Evolutionary conservation across 2,797 vertebrate genomes (phyloP), one percentile per base, ranked within the genome.

Genomic region (Astyanax mexicanus): DNA sequence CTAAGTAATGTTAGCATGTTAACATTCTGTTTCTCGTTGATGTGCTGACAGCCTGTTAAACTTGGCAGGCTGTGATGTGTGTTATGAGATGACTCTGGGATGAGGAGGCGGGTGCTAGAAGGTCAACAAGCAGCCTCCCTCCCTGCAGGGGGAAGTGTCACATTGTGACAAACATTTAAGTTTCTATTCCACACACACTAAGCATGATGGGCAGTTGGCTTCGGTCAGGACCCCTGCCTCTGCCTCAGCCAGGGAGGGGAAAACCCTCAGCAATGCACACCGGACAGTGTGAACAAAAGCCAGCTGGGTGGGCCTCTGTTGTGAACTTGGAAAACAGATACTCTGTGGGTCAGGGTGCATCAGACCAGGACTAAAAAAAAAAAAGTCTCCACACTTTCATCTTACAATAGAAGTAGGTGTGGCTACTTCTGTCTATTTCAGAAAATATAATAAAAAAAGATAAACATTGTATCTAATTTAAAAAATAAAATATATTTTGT

Each of bases 111-210:
- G 54, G 52, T 17, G 60, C 25, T 54, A 72, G 60, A 75, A 75
- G 76, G 77, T 79, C 71, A 80, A 57, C 29, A 42, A 70, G 70
- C 57, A 52, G 35, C 60, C 73, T 65, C 70, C 37, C 29, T 42
- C 40, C 42, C 37, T 64, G 42, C 35, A 54, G 60, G 40, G 47
- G 49, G 65, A 72, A 60, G 72, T 74, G 71, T 52, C 71, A 52
- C 52, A 72, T 69, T 76, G 40, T 74, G 65, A 58, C 66, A 75
- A 60, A 42, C 58, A 45, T 51, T 75, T 44, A 65, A 64, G 55
- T 83, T 83, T 76, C 80, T 81, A 62, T 77, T 32, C 64, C 75
- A 76, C 70, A 65, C 62, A 49, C 23, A 1, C 15, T 62, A 67
- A 74, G 72, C 1, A 66, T 79, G 69, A 69, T 78, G 70, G 60